A percentile compares a stretch with the other conserved stretches of the same genome.
These are phyloP conservation scores for Micromussa lordhowensis DNA, from an alignment of 92 coral and sea anemone genomes.

Conservation along the genomic window DNA sequence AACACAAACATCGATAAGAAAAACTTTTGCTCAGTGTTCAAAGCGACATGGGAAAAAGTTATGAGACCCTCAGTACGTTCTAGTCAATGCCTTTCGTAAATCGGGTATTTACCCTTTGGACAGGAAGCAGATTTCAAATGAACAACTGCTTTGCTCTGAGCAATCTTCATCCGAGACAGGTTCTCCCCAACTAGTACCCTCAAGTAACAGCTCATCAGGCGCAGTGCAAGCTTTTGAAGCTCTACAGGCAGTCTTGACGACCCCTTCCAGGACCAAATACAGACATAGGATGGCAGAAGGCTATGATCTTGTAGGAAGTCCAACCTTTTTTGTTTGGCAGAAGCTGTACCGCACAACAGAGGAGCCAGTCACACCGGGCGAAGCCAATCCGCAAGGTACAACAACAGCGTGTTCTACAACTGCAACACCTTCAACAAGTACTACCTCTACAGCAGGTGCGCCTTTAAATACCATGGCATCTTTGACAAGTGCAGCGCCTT, in stretches of 20 bases:
- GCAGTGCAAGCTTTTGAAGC: conserved; percentile 34
- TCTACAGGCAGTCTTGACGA: conserved; percentile 29
- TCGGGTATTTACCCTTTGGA: conserved; percentile 56
- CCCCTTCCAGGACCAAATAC: conserved; percentile 32
- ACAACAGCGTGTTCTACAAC: neutral
- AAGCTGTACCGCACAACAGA: conserved; percentile 13
- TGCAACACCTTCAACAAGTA: neutral
- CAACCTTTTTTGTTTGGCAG: conserved; percentile 45
- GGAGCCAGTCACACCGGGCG: neutral
- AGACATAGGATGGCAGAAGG: conserved; percentile 31
- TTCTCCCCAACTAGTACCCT: neutral
- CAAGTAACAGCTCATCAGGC: conserved; percentile 5
- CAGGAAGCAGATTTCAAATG: conserved; percentile 31
- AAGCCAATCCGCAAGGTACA: neutral
- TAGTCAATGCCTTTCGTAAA: conserved; percentile 46
- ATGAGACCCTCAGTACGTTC: conserved; percentile 48
- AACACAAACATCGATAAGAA: conserved; percentile 1
- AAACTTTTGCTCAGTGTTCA: conserved; percentile 46
- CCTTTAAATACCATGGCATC: conserved; percentile 12
- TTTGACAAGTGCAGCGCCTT: neutral
- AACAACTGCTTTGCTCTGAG: conserved; percentile 1
- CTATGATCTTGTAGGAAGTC: conserved; percentile 49
- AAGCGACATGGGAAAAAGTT: conserved; percentile 53
- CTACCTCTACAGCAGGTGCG: neutral
- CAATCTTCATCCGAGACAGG: conserved; percentile 1